These are phyloP conservation scores for Menura novaehollandiae DNA, from an alignment of 2,113 vertebrate genomes.

Conservation along the genomic window DNA sequence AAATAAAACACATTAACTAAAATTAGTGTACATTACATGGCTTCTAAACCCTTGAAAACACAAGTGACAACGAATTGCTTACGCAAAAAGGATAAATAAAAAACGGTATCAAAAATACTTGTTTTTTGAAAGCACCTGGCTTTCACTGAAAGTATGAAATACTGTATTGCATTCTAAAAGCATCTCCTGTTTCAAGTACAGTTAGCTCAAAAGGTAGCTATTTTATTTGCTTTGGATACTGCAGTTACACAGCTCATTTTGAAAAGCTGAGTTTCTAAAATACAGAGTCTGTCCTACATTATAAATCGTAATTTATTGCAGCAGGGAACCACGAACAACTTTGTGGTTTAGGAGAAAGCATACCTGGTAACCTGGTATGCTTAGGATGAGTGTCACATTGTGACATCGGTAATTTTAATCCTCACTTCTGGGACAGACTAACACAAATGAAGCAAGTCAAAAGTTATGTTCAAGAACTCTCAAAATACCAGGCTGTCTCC, in stretches of 20 bases:
- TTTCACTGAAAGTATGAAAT: background rate
- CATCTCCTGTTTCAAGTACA: background rate
- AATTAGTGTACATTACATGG: background rate
- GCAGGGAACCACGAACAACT: background rate
- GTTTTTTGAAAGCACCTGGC: background rate
- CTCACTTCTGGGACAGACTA: background rate
- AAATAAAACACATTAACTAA: background rate
- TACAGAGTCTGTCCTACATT: background rate
- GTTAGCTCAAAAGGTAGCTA: conserved; percentile 1
- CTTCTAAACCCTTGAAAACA: background rate
- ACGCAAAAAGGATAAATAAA: background rate
- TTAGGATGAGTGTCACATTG: background rate
- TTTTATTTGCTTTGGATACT: conserved; percentile 19
- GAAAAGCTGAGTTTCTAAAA: background rate
- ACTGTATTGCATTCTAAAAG: background rate
- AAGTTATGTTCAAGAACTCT: background rate
- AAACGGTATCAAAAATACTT: background rate
- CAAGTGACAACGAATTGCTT: background rate
- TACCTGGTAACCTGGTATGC: background rate
- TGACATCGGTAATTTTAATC: background rate
- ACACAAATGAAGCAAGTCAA: background rate
- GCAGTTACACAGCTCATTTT: background rate
- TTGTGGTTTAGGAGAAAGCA: background rate
- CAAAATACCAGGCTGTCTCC: background rate
- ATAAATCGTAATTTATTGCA: background rate